Evolutionary conservation across 2,113 vertebrate genomes (phyloP).

Genomic region (Leucoraja erinaceus): DNA sequence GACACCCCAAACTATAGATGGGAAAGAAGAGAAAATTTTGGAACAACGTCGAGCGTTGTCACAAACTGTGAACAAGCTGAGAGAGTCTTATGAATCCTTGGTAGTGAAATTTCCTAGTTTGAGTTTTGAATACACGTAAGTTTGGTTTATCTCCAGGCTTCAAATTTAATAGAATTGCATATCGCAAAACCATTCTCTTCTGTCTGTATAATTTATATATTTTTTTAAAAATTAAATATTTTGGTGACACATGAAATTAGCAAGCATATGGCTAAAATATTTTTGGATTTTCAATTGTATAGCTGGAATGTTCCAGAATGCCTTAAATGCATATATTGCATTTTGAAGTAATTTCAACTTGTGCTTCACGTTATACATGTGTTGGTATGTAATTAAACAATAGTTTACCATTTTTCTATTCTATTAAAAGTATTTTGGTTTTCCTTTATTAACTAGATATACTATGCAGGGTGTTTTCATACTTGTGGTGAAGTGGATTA

Average conservation of each 20-base stretch:
- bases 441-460: neutral
- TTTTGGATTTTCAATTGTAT: neutral
- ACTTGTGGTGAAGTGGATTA: neutral
- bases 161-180: neutral
- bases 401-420: neutral
- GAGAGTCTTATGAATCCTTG: constrained; percentile 66
- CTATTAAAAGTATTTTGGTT: neutral
- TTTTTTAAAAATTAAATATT: neutral
- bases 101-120: constrained; percentile 77
- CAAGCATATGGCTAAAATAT: neutral
- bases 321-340: neutral
- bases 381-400: neutral
- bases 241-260: neutral
- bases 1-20: constrained; percentile 53
- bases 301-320: neutral
- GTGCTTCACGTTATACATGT: neutral
- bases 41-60: constrained; percentile 64
- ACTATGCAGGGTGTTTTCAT: neutral
- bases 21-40: constrained; percentile 66
- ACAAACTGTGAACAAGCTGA: constrained; percentile 59
- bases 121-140: constrained; percentile 84
- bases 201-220: neutral
- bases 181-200: neutral
- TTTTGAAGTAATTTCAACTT: neutral
- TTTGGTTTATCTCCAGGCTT: neutral